phyloP scores from a whole-genome alignment of 2,888 invertebrate species.

The Drosophila greeni region DNA sequence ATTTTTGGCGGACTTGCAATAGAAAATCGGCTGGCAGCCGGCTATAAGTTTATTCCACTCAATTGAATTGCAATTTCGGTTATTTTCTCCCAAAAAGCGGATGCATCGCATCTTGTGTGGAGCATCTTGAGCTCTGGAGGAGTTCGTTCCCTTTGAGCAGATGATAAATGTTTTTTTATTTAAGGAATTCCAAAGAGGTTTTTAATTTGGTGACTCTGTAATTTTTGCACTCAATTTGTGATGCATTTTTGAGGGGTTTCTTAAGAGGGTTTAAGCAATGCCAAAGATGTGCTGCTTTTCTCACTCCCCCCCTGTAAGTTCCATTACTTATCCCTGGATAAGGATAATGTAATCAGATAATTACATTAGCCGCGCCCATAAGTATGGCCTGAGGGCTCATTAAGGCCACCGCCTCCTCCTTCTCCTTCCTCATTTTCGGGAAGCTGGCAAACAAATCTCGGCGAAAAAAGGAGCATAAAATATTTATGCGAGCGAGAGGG shows the following conservation, averaged over 20 bases:
- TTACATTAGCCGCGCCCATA: slow-evolving; percentile 46
- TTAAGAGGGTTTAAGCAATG: not conserved
- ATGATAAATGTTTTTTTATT: slow-evolving; percentile 14
- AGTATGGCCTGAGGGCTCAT: slow-evolving; percentile 53
- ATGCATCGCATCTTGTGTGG: slow-evolving; percentile 25
- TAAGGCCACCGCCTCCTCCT: slow-evolving; percentile 29
- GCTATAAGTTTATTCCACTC: slow-evolving; percentile 68
- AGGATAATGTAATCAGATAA: slow-evolving; percentile 38
- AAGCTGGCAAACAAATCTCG: slow-evolving; percentile 25
- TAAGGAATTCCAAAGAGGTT: not conserved
- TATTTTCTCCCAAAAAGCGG: slow-evolving; percentile 14
- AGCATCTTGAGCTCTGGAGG: slow-evolving; percentile 2
- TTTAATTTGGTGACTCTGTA: slow-evolving; percentile 11
- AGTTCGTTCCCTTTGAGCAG: slow-evolving; percentile 5
- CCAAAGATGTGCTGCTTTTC: not conserved
- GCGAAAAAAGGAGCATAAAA: slow-evolving; percentile 46
- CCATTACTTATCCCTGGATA: not conserved
- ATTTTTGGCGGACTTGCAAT: slow-evolving; percentile 24
- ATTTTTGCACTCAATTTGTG: slow-evolving; percentile 5
- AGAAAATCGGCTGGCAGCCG: slow-evolving; percentile 36
- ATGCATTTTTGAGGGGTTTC: slow-evolving; percentile 3
- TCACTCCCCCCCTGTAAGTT: not conserved
- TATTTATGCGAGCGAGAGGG: slow-evolving; percentile 52
- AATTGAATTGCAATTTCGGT: slow-evolving; percentile 65
- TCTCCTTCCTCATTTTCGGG: slow-evolving; percentile 1